Percentiles rank a stretch among this genome's conserved stretches.
These are phyloP conservation scores for Hedychridium roseum DNA, from an alignment of 2,888 invertebrate genomes.

Conservation along the genomic window DNA sequence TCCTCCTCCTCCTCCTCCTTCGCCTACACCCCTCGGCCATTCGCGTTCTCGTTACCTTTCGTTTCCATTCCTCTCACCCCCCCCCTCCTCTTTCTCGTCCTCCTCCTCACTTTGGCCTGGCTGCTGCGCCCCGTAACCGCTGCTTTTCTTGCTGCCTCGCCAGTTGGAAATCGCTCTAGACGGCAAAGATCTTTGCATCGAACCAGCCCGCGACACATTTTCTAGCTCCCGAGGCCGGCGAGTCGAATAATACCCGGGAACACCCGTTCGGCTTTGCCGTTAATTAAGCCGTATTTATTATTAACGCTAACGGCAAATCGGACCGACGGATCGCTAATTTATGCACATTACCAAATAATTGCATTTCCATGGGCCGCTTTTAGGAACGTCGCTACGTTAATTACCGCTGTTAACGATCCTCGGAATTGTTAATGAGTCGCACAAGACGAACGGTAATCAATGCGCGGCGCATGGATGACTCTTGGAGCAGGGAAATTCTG, in stretches of 20 bases:
- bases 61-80: not conserved
- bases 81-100: constrained; percentile 15
- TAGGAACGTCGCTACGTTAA: too few species aligned
- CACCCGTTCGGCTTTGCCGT: too few species aligned
- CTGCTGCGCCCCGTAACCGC: constrained; percentile 2
- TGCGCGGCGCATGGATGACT: too few species aligned
- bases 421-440: too few species aligned
- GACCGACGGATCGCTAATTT: too few species aligned
- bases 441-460: too few species aligned
- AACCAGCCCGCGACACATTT: not conserved
- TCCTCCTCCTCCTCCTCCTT: constrained; percentile 10
- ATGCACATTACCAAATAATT: too few species aligned
- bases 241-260: not conserved
- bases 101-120: constrained; percentile 6
- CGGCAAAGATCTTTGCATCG: not conserved
- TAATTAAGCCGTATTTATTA: too few species aligned
- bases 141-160: not conserved
- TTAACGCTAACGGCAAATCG: too few species aligned
- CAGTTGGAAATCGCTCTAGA: not conserved
- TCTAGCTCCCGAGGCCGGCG: not conserved
- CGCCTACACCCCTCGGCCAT: not conserved
- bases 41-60: not conserved
- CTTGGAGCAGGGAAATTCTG: too few species aligned
- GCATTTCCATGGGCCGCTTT: too few species aligned
- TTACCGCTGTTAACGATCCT: too few species aligned